Evolutionary conservation across 1,140 invertebrate genomes (phyloP).

Genomic region (Lineus longissimus): DNA sequence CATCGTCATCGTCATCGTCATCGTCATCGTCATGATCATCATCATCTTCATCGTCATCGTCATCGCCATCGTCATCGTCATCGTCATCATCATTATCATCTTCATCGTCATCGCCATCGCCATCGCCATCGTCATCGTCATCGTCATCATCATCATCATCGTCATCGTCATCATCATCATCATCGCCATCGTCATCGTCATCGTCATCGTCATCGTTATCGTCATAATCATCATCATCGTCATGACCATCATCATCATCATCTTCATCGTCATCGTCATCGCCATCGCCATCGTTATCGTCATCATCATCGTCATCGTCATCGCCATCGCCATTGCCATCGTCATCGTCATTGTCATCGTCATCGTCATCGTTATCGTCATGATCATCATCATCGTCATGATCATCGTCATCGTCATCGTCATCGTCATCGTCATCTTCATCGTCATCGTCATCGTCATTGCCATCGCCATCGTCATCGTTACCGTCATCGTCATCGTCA

Average conservation of each 20-base stretch:
- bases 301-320: conserved; percentile 1
- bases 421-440: not conserved
- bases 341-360: not conserved
- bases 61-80: conserved; percentile 2
- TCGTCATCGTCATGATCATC: no score
- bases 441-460: conserved; percentile 2
- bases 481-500: no score
- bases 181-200: conserved; percentile 2
- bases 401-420: no score
- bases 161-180: conserved; percentile 1
- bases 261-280: conserved; percentile 1
- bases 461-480: no score
- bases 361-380: no score
- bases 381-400: no score
- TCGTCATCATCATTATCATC: conserved; percentile 2
- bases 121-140: conserved; percentile 1
- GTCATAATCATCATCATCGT: no score
- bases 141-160: conserved; percentile 1
- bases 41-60: conserved; percentile 1
- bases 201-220: conserved; percentile 1
- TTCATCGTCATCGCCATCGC: not conserved
- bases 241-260: no score
- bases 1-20: no score
- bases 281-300: conserved; percentile 1
- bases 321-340: conserved; percentile 1